Evolutionary conservation across 2,113 vertebrate species (phyloP), one percentile per base, ranked within the genome.

Genomic region (Halichoerus grypus): DNA sequence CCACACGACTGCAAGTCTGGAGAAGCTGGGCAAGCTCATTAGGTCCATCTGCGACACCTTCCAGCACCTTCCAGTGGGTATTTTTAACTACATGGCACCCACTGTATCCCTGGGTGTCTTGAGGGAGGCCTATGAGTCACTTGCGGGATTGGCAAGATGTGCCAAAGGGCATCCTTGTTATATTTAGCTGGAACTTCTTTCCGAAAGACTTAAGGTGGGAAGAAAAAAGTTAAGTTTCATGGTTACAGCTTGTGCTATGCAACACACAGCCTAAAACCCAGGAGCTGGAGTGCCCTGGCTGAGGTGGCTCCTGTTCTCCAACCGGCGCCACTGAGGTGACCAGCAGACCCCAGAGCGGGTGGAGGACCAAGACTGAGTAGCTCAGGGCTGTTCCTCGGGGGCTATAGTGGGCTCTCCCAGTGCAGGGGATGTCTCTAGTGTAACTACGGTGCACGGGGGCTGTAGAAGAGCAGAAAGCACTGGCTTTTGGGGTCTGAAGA

Each of bases 121-220:
- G 36, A 86, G 51, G 46, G 51, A 93, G 72, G 72, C 65, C 96
- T 91, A 31, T 98, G 97, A 97, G 53, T 97, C 96, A 97, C 67
- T 80, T 15, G n/a, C 42, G 86, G 92, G 80, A 49, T 26, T 79
- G 93, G 65, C n/a, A 39, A 71, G 82, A 91, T 89, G 57, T 96
- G 96, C 82, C 96, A 92, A 88, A 94, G 93, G 93, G 87, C 79
- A 88, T 71, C 42, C 19, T 91, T n/a, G 11, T 85, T 96, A 91
- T 86, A 86, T 81, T 96, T 81, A 86, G 71, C 57, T 82, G 39
- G 46, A 36, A 74, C 57, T 84, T 24, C 51, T 90, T 46, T 42
- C 6, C 3, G 8, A 77, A 85, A 90, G 59, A 93, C 31, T n/a
- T 57, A 46, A 24, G 22, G 36, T 91, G 77, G 39, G 71, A 81